Base-by-base conservation (phyloP, 2,888 invertebrate genomes). In the Lysandra coridon region DNA sequence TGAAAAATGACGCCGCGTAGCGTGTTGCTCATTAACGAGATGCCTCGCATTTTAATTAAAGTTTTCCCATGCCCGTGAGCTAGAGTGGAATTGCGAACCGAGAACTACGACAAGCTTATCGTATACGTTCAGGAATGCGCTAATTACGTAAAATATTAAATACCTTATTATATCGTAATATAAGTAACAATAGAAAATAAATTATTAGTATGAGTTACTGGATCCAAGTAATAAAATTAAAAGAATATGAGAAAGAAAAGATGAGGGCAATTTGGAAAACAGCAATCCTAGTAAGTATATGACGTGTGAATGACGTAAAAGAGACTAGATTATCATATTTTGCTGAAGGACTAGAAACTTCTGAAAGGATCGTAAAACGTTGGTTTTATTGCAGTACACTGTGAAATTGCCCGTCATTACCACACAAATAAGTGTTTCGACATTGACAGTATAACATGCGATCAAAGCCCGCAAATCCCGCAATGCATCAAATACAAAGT, bases 401-500 rank as follows among this genome's bases (percentile, higher is more conserved):
- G 14, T 69, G 14, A 33, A 33, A 33, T 69, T 33, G 33, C 14
- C 33, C 33, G 4, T 69, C 33, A 33, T 69, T 69, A 69, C 14
- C 33, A 33, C 30, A 69, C 69, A 37, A 69, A 69, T 69, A 69
- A 69, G 69, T 14, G 17, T 37, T 14, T 76, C 33, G 76, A 33
- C 30, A 76, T 76, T 53, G 76, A 76, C 57, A 76, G 57, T 30
- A 75, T 23, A 14, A 57, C 76, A 76, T 53, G 76, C 76, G 76
- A 57, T 57, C 76, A 53, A 76, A 84, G 86, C 84, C 90, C 87
- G 91, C 57, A 53, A 76, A 84, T 85, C 84, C 90, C 87, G 91
- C 92, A 91, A 89, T 91, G 91, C 91, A 92, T 91, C 91, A 92
- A 49, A 44, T 75, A 17, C 14, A 69, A 30, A 30, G 33, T 5